These are phyloP conservation scores for Pygoscelis adeliae DNA, from an alignment of 2,113 vertebrate species.

Conservation along the genomic window DNA sequence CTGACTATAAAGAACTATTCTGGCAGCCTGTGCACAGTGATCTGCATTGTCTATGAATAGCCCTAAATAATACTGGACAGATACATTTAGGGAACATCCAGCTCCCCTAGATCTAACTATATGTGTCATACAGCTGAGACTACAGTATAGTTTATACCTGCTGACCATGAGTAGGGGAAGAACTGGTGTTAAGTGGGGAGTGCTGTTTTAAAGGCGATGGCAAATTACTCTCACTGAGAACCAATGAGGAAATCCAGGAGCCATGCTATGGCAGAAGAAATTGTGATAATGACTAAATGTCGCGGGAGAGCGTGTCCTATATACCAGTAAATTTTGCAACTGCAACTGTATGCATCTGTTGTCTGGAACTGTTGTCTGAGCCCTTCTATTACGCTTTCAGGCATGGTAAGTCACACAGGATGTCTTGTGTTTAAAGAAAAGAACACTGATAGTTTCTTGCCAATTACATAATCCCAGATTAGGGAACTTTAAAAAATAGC, in stretches of 20 bases:
- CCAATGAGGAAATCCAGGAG: neutral
- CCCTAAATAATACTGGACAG: neutral
- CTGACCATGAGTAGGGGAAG: neutral
- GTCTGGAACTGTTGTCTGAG: neutral
- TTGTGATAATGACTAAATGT: neutral
- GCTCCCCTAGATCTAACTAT: neutral
- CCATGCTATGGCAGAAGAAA: neutral
- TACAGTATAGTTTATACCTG: neutral
- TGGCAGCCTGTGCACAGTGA: neutral
- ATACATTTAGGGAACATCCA: neutral
- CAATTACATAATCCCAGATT: neutral
- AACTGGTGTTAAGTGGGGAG: neutral
- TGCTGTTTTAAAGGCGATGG: neutral
- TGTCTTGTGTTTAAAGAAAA: neutral
- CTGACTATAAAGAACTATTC: neutral
- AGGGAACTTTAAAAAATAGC: neutral
- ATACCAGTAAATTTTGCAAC: neutral
- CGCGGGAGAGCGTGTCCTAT: accelerated
- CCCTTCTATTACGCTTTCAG: neutral
- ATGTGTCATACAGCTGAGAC: accelerated
- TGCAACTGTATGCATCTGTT: neutral
- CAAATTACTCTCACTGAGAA: neutral
- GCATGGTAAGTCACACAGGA: neutral
- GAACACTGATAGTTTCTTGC: neutral
- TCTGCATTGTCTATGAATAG: neutral